A percentile compares a stretch with the other conserved stretches of the same genome.
Evolutionary conservation across 1,140 invertebrate species (phyloP).

Genomic region (Aphelinus atriplicis): DNA sequence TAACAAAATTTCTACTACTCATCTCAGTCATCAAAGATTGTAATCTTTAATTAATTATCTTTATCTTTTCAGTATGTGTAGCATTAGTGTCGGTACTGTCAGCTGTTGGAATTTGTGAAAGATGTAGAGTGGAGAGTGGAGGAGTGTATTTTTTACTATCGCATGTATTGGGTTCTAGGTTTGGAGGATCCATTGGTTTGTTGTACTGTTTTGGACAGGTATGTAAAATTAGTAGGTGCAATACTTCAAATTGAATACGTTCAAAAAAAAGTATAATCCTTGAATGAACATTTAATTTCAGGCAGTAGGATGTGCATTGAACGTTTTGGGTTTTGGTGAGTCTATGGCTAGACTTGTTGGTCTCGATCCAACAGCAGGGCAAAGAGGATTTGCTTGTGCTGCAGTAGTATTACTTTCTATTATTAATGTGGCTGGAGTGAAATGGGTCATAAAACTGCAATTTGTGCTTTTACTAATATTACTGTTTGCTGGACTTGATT

Average conservation of each 20-base stretch:
- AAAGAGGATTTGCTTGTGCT: conserved; percentile 81
- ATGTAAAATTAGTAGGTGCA: conserved; percentile 38
- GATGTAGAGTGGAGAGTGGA: conserved; percentile 93
- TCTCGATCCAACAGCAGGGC: conserved; percentile 78
- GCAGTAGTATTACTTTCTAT: conserved; percentile 84
- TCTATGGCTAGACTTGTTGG: conserved; percentile 87
- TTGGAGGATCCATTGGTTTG: conserved; percentile 90
- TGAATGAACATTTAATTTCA: conserved; percentile 61
- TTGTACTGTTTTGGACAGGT: conserved; percentile 97
- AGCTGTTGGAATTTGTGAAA: conserved; percentile 94
- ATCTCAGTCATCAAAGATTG: conserved; percentile 8
- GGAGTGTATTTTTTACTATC: conserved; percentile 95
- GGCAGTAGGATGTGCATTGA: conserved; percentile 94
- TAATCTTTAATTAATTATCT: conserved; percentile 15
- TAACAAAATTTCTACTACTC: conserved; percentile 8
- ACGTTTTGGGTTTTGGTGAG: conserved; percentile 94
- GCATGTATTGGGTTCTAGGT: conserved; percentile 91
- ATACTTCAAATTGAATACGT: not conserved
- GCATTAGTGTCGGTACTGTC: conserved; percentile 91
- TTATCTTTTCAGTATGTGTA: conserved; percentile 74
- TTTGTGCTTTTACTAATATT: conserved; percentile 85
- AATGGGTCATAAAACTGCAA: conserved; percentile 93
- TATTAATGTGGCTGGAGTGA: conserved; percentile 92
- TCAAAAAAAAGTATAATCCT: not conserved
- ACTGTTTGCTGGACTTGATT: conserved; percentile 87